A percentile compares a stretch with the other conserved stretches of the same genome.
These are phyloP conservation scores for Acleris cristana DNA, from an alignment of 2,888 invertebrate species.

Conservation along the genomic window DNA sequence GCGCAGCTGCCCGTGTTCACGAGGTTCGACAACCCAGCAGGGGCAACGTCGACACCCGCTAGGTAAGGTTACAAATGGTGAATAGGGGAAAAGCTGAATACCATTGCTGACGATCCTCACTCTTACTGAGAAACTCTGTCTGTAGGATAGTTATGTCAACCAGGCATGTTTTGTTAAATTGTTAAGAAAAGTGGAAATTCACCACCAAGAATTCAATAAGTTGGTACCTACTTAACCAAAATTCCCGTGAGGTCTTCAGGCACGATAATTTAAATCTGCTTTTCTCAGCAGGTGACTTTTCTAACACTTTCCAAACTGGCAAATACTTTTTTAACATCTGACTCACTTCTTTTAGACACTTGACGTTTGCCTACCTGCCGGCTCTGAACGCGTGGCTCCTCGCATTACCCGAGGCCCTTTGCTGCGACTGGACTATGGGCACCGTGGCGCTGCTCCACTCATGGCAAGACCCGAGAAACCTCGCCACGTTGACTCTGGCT, in stretches of 20 bases:
- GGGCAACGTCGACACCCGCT: slow-evolving; percentile 91
- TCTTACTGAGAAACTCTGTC: no score
- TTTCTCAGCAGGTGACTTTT: no score
- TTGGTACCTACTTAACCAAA: no score
- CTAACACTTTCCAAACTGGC: no score
- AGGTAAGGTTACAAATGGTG: slow-evolving; percentile 52
- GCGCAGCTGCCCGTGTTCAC: slow-evolving; percentile 98
- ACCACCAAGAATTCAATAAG: no score
- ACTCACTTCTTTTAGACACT: slow-evolving; percentile 83
- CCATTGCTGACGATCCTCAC: no score
- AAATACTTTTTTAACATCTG: neutral
- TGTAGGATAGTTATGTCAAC: no score
- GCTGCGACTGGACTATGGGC: slow-evolving; percentile 99
- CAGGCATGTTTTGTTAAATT: no score
- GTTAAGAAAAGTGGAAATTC: no score
- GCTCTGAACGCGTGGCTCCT: slow-evolving; percentile 96
- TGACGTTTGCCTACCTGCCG: slow-evolving; percentile 96
- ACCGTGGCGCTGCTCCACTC: slow-evolving; percentile 94
- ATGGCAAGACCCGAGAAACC: slow-evolving; percentile 91
- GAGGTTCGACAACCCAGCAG: slow-evolving; percentile 98
- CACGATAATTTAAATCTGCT: no score
- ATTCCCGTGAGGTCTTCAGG: no score
- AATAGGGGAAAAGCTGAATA: neutral
- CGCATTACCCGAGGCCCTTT: slow-evolving; percentile 93
- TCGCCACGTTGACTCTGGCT: slow-evolving; percentile 90